Percentiles rank a stretch among this genome's conserved stretches.
phyloP scores from a whole-genome alignment of 2,888 invertebrate species.

The Macrosoma leucophasiata region DNA sequence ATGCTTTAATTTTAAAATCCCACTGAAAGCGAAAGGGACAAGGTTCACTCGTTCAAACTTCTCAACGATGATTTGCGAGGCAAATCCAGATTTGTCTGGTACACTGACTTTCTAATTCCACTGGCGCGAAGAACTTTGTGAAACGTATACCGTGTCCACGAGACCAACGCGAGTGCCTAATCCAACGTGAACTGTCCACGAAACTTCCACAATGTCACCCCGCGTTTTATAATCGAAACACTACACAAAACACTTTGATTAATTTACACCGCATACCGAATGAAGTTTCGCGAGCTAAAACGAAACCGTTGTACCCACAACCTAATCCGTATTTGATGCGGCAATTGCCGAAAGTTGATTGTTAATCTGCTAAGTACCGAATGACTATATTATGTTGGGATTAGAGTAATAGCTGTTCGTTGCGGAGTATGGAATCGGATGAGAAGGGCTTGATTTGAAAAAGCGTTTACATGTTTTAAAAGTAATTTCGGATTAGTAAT shows the following conservation, averaged over 20 bases:
- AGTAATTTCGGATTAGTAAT: too few species aligned
- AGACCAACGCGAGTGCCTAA: constrained; percentile 62
- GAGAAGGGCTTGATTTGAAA: too few species aligned
- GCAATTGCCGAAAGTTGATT: too few species aligned
- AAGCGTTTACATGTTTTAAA: too few species aligned
- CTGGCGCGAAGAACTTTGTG: constrained; percentile 61
- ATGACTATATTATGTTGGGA: too few species aligned
- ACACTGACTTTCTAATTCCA: constrained; percentile 71
- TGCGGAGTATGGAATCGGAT: too few species aligned
- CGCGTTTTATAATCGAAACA: constrained; percentile 52
- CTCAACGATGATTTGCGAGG: constrained; percentile 62
- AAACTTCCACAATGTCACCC: constrained; percentile 39
- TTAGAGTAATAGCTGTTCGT: too few species aligned
- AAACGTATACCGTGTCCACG: constrained; percentile 70
- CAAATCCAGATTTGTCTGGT: constrained; percentile 66
- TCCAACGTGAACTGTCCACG: constrained; percentile 47
- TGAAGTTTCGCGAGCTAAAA: constrained; percentile 63
- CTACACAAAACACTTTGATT: constrained; percentile 65
- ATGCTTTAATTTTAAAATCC: constrained; percentile 65
- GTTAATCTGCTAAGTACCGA: too few species aligned
- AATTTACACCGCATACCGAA: constrained; percentile 62
- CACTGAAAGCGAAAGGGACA: constrained; percentile 43
- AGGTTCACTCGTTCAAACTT: constrained; percentile 49
- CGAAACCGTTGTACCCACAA: constrained; percentile 56
- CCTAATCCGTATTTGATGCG: too few species aligned